These are phyloP conservation scores for Tholera decimalis DNA, from an alignment of 2,888 invertebrate species.

Conservation along the genomic window DNA sequence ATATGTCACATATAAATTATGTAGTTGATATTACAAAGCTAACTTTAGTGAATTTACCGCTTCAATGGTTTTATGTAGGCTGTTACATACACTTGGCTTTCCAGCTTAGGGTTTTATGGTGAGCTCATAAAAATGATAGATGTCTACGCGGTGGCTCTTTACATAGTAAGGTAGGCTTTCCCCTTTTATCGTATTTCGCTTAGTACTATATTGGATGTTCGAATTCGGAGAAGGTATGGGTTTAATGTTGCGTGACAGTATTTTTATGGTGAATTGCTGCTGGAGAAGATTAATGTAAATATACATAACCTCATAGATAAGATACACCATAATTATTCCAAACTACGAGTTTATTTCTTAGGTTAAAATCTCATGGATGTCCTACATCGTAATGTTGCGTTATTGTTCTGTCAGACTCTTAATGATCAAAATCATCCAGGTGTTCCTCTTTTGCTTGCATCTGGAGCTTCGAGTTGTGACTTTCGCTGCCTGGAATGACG, in stretches of 20 bases:
- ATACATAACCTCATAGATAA: too few relatives aligned
- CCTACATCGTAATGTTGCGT: too few relatives aligned
- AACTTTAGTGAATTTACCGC: slow-evolving; percentile 83
- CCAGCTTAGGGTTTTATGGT: slow-evolving; percentile 85
- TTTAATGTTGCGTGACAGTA: slow-evolving; percentile 34
- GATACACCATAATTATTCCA: too few relatives aligned
- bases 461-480: too few relatives aligned
- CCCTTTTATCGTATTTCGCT: slow-evolving; percentile 61
- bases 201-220: slow-evolving; percentile 45
- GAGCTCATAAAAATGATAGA: slow-evolving; percentile 89
- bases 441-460: too few relatives aligned
- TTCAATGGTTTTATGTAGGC: slow-evolving; percentile 87
- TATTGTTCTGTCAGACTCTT: too few relatives aligned
- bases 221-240: slow-evolving; percentile 21
- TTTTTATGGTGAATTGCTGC: slow-evolving; percentile 32
- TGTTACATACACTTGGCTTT: slow-evolving; percentile 88
- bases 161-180: slow-evolving; percentile 66
- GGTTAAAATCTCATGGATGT: too few relatives aligned
- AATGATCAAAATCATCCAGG: too few relatives aligned
- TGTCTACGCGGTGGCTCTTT: slow-evolving; percentile 77
- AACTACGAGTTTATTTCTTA: too few relatives aligned
- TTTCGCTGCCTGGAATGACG: too few relatives aligned
- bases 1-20: slow-evolving; percentile 73
- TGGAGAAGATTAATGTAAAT: slow-evolving; percentile 1
- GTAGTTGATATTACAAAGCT: slow-evolving; percentile 77